Conservation (phyloP, 2,888 invertebrate species). For the Euplagia quadripunctaria region DNA sequence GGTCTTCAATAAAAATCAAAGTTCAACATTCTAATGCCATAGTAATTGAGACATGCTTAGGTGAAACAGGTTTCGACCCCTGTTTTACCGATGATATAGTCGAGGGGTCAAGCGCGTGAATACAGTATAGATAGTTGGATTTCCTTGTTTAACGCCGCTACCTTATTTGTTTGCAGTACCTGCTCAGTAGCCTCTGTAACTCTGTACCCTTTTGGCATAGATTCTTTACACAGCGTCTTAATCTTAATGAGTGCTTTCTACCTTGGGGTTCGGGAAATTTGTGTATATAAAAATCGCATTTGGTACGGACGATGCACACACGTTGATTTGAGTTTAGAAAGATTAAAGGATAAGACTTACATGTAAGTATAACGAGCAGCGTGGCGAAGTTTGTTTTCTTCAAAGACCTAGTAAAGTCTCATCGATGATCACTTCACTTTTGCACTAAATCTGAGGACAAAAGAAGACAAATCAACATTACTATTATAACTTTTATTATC, state of each 20-base stretch:
- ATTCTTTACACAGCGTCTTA: neutral
- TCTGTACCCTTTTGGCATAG: neutral
- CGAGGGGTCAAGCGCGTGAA: neutral
- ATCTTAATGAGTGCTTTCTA: neutral
- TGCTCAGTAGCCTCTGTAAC: neutral
- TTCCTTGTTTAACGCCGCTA: neutral
- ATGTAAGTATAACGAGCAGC: slow-evolving; percentile 75
- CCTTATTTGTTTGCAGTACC: neutral
- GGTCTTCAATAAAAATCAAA: no score
- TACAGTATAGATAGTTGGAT: neutral
- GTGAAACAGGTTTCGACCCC: neutral
- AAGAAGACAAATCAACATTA: slow-evolving; percentile 19
- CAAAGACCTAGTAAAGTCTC: slow-evolving; percentile 70
- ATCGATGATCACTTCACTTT: slow-evolving; percentile 73
- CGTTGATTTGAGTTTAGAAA: neutral
- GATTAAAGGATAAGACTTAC: slow-evolving; percentile 63
- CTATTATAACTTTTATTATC: no score
- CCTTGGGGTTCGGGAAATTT: neutral
- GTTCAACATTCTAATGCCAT: no score
- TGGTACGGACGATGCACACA: neutral
- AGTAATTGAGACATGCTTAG: neutral
- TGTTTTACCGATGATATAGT: neutral
- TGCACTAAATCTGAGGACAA: slow-evolving; percentile 71
- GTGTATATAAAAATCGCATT: no score
- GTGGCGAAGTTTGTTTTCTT: slow-evolving; percentile 70